phyloP scores from a whole-genome alignment of 1,140 invertebrate genomes.

The Caenorhabditis remanei region DNA sequence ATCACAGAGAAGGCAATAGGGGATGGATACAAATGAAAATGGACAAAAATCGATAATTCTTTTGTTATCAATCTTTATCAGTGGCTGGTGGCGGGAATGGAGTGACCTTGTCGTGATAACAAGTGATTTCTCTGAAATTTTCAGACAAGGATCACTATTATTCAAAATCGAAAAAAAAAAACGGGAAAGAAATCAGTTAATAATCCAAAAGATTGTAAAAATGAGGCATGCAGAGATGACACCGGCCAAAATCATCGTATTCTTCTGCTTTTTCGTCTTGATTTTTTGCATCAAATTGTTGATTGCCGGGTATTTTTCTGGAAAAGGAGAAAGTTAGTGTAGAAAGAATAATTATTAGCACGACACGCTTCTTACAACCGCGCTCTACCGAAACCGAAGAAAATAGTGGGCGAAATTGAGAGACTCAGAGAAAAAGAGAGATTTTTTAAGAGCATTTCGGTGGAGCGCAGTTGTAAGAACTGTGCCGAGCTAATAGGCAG shows the following conservation, averaged over 20 bases:
- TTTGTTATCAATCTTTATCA: slow-evolving; percentile 10
- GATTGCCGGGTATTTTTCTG: slow-evolving; percentile 87
- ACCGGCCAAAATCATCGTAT: slow-evolving; percentile 78
- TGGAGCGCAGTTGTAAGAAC: no score
- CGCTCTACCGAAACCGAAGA: no score
- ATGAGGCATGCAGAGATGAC: slow-evolving; percentile 79
- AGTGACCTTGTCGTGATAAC: no score
- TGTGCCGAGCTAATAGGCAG: no score
- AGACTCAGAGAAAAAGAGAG: no score
- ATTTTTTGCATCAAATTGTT: slow-evolving; percentile 89
- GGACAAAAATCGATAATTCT: slow-evolving; percentile 2
- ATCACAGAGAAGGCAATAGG: not conserved
- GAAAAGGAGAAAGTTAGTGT: slow-evolving; percentile 30
- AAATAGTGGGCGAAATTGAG: no score
- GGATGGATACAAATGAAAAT: not conserved
- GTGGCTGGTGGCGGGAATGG: not conserved
- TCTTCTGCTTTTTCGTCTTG: slow-evolving; percentile 79
- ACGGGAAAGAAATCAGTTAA: slow-evolving; percentile 72
- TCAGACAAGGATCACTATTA: not conserved
- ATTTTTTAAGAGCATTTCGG: no score
- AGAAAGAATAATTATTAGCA: no score
- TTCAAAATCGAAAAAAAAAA: not conserved
- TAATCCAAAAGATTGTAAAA: slow-evolving; percentile 79
- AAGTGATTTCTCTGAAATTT: no score
- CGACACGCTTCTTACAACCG: no score